phyloP scores from a whole-genome alignment of 1,140 invertebrate genomes.

The Trypoxylus dichotomus region DNA sequence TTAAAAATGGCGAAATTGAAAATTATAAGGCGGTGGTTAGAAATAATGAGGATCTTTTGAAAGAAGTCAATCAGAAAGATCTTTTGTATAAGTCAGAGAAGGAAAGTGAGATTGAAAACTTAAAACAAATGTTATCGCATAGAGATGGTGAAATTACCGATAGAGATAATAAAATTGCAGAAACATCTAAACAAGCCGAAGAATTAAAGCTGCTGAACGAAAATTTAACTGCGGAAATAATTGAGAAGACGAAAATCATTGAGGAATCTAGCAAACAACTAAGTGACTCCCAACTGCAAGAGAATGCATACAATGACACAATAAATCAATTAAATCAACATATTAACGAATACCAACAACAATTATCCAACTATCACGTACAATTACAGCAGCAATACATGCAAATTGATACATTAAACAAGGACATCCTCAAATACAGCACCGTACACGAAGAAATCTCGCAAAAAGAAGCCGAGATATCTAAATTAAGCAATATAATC shows the following conservation, averaged over 20 bases:
- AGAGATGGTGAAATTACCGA: slow-evolving; percentile 11
- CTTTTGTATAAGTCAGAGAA: not conserved
- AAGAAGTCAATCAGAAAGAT: slow-evolving; percentile 38
- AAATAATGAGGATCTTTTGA: slow-evolving; percentile 30
- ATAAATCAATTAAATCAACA: slow-evolving; percentile 35
- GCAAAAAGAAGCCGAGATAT: slow-evolving; percentile 34
- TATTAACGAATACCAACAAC: slow-evolving; percentile 36
- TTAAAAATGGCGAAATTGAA: not conserved
- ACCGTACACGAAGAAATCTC: not conserved
- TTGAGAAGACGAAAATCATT: slow-evolving; percentile 25
- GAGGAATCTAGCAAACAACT: slow-evolving; percentile 8
- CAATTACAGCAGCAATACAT: slow-evolving; percentile 9
- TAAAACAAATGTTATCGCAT: slow-evolving; percentile 35
- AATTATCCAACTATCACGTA: not conserved
- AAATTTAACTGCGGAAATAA: not conserved
- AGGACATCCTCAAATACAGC: not conserved
- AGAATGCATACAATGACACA: slow-evolving; percentile 36
- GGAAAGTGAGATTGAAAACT: not conserved
- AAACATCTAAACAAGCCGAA: slow-evolving; percentile 12
- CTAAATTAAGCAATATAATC: slow-evolving; percentile 33
- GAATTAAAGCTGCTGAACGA: slow-evolving; percentile 25
- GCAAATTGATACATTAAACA: slow-evolving; percentile 17
- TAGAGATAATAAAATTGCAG: not conserved
- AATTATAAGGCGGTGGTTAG: not conserved
- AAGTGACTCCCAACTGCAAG: not conserved